phyloP scores from a whole-genome alignment of 2,113 vertebrate genomes.

The Columba janthina region DNA sequence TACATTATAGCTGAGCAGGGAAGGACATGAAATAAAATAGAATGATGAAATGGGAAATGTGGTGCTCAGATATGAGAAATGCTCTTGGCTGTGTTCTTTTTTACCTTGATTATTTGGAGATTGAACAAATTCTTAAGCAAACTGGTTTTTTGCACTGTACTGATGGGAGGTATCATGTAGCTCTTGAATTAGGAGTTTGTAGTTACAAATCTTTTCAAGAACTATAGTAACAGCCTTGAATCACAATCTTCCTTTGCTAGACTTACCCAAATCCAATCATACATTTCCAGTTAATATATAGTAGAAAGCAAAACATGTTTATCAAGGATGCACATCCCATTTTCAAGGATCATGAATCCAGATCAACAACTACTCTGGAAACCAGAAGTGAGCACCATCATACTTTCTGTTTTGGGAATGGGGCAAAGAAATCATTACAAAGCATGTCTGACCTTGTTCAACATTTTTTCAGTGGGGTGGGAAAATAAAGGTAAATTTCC shows the following conservation, averaged over 20 bases:
- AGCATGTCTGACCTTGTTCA: neutral
- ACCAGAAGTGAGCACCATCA: neutral
- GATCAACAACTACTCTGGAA: neutral
- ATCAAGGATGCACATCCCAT: neutral
- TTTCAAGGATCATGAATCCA: neutral
- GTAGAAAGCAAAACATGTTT: neutral
- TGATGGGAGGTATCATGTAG: neutral
- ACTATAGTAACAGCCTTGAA: neutral
- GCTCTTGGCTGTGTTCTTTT: neutral
- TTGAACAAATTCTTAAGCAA: neutral
- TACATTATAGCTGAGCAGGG: neutral
- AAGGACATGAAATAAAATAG: neutral
- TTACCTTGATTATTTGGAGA: neutral
- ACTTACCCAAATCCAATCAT: neutral
- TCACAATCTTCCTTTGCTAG: neutral
- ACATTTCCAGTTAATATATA: neutral
- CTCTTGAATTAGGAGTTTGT: neutral
- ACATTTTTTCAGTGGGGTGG: neutral
- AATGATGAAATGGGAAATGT: neutral
- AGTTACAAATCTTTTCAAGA: neutral
- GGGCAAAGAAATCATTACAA: neutral
- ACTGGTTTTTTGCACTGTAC: neutral
- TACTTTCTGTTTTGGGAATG: neutral
- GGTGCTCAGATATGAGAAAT: neutral
- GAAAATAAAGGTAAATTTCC: neutral